Conservation (phyloP, 2,888 invertebrate genomes). For the Tetranychus truncatus region DNA sequence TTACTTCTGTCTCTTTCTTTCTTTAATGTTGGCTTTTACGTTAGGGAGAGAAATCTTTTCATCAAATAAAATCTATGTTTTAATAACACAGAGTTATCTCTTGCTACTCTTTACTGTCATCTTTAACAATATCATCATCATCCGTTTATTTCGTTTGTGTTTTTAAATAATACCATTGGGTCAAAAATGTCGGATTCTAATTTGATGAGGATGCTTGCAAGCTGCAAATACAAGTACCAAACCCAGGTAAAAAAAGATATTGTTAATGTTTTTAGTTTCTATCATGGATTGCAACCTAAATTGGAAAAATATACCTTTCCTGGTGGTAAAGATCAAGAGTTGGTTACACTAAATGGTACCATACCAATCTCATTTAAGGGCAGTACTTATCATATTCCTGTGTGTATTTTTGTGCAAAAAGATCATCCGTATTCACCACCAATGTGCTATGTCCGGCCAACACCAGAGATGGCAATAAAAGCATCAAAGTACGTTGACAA, state of each 20-base stretch:
- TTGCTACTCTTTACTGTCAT: too few relatives aligned
- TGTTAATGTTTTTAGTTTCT: constrained; percentile 43
- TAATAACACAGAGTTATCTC: too few relatives aligned
- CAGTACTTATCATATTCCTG: constrained; percentile 79
- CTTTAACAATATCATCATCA: too few relatives aligned
- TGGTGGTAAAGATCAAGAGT: constrained; percentile 59
- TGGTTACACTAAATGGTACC: constrained; percentile 70
- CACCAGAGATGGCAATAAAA: constrained; percentile 83
- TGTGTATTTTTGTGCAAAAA: constrained; percentile 87
- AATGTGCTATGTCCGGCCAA: constrained; percentile 69
- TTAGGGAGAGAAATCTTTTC: too few relatives aligned
- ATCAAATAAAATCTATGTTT: too few relatives aligned
- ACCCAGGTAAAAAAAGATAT: constrained; percentile 41
- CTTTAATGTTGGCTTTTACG: too few relatives aligned
- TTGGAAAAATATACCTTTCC: constrained; percentile 60
- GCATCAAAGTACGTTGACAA: constrained; percentile 81
- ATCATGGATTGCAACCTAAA: constrained; percentile 46
- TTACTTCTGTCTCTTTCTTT: too few relatives aligned
- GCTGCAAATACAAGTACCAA: constrained; percentile 24
- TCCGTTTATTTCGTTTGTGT: too few relatives aligned
- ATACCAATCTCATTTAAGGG: constrained; percentile 81
- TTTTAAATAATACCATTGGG: too few relatives aligned
- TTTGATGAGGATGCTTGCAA: not conserved
- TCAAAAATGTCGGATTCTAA: not conserved
- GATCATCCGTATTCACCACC: constrained; percentile 93